Base-by-base conservation (phyloP, 2,113 vertebrate species). In the Drymodes brunneopygia region DNA sequence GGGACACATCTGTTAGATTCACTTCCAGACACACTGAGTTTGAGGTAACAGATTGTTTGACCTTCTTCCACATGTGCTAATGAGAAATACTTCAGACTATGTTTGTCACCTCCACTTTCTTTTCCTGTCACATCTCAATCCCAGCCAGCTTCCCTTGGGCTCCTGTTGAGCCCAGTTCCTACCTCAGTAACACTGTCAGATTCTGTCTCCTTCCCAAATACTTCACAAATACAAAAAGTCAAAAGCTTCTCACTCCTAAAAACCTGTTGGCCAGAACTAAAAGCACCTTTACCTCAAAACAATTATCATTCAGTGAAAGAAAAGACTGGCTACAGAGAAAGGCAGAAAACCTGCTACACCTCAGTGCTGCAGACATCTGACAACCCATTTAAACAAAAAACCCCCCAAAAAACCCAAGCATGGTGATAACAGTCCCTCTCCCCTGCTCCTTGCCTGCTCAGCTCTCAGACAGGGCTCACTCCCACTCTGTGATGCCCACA, bases 381-480 rank as follows among this genome's bases (percentile, higher is more conserved):
- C 18, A 47, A 81, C 11, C 9, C 40, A 19, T 31, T 93, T 33
- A 27, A 73, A n/a, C n/a, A n/a, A n/a, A n/a, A n/a, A n/a, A n/a
- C n/a, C n/a, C n/a, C n/a, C n/a, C 54, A 47, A 53, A 75, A 28
- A 20, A n/a, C n/a, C 27, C 60, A 72, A 85, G 45, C 61, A 23
- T 0, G 25, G 33, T 17, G 29, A 9, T 17, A 33, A 65, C 0
- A 44, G 29, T n/a, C 11, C 23, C 42, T n/a, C 8, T 56, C 6
- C 25, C 25, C 27, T 2, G 15, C 44, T 80, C 56, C 79, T 13
- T 45, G 42, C 45, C 67, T 40, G 58, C 36, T 38, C 44, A 16
- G 50, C 35, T 64, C 16, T 12, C 19, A 17, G 47, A 36, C 19
- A 69, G 27, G 35, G 35, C 0, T 0, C 72, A 61, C 3, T 0